Percentiles rank a stretch among this genome's conserved stretches.
Conservation (phyloP, 92 coral and sea anemone genomes). For the Plumapathes pennacea region DNA sequence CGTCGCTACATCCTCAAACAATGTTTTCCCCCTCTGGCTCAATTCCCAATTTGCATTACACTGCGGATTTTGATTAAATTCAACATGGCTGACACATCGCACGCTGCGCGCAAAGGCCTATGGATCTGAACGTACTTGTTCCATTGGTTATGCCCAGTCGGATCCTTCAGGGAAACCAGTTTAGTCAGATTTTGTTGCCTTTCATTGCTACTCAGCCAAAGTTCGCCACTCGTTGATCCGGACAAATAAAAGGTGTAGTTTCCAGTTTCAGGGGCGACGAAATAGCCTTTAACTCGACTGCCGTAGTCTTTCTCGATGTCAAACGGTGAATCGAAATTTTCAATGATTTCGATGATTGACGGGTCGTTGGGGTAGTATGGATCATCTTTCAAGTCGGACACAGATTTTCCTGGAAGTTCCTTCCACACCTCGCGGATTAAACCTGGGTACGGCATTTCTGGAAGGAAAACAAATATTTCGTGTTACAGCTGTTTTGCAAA, state of each 20-base stretch:
- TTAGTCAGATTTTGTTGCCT: constrained; percentile 80
- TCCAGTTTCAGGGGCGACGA: constrained; percentile 98
- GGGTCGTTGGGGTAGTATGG: constrained; percentile 99
- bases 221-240: constrained; percentile 87
- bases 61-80: too few relatives aligned
- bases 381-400: constrained; percentile 75
- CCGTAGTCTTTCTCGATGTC: constrained; percentile 96
- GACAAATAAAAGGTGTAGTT: constrained; percentile 94
- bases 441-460: constrained; percentile 99
- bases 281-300: constrained; percentile 93
- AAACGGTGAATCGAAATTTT: constrained; percentile 96
- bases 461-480: background rate
- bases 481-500: too few relatives aligned
- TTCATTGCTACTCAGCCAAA: constrained; percentile 87
- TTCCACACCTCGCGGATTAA: constrained; percentile 98
- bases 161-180: constrained; percentile 68
- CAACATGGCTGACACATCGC: too few relatives aligned
- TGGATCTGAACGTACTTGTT: constrained; percentile 63
- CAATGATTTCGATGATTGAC: constrained; percentile 94
- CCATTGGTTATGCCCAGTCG: constrained; percentile 98
- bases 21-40: too few relatives aligned
- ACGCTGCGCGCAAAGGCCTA: background rate
- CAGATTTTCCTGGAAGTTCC: constrained; percentile 75
- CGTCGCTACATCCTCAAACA: too few relatives aligned
- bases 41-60: too few relatives aligned